phyloP scores from a whole-genome alignment of 2,888 invertebrate species.

The Sinhomidia bicolor region DNA sequence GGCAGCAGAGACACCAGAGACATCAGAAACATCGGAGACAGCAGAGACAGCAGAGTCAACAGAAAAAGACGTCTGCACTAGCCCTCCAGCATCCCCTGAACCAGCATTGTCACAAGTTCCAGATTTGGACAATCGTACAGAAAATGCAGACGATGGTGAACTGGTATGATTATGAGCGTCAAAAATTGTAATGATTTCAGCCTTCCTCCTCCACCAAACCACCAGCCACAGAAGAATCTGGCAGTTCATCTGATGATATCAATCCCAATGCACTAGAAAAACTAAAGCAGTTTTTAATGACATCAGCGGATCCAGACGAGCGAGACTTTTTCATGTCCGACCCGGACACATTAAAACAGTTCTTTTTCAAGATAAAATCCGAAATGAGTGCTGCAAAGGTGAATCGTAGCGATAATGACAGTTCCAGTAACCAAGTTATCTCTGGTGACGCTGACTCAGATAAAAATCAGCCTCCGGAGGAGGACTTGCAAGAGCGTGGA shows the following conservation, averaged over 20 bases:
- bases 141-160: constrained; percentile 34
- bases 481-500: constrained; percentile 58
- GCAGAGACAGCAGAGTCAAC: too few relatives aligned
- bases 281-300: constrained; percentile 67
- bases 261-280: constrained; percentile 67
- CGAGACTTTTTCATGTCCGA: constrained; percentile 62
- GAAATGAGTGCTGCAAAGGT: constrained; percentile 38
- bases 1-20: neutral
- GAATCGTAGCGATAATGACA: constrained; percentile 22
- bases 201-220: constrained; percentile 50
- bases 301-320: constrained; percentile 55
- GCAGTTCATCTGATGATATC: constrained; percentile 16
- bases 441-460: constrained; percentile 2
- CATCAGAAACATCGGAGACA: too few relatives aligned
- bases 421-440: neutral
- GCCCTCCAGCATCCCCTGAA: constrained; percentile 60
- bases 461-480: constrained; percentile 29
- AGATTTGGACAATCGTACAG: constrained; percentile 40
- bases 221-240: neutral
- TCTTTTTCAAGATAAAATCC: constrained; percentile 67
- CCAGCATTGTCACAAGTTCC: constrained; percentile 66
- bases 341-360: constrained; percentile 62
- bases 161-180: neutral
- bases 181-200: neutral
- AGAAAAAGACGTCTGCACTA: constrained; percentile 41